Conservation (phyloP, 2,888 invertebrate species). For the Nephrocerus scutellatus region DNA sequence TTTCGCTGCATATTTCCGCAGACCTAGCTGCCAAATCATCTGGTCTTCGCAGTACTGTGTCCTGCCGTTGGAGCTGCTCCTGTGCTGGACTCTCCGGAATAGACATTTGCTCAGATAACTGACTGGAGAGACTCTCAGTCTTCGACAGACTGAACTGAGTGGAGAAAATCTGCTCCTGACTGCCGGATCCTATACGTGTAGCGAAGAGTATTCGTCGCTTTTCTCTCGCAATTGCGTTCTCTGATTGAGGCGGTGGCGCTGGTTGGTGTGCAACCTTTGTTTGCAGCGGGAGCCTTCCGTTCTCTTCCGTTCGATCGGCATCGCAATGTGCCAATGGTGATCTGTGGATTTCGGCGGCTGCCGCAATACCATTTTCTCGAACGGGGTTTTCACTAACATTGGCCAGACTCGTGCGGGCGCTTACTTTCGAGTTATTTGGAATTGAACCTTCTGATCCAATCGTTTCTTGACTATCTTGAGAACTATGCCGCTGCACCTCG, state of each 20-base stretch:
- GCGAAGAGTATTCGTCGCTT: constrained; percentile 56
- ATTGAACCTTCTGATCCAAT: constrained; percentile 44
- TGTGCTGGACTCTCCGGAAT: constrained; percentile 27
- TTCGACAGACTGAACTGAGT: constrained; percentile 60
- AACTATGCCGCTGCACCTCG: constrained; percentile 42
- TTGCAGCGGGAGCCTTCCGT: constrained; percentile 31
- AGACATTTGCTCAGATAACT: constrained; percentile 51
- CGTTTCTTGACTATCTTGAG: constrained; percentile 52
- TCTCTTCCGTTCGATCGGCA: constrained; percentile 24
- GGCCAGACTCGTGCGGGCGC: constrained; percentile 26
- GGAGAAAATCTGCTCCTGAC: constrained; percentile 62
- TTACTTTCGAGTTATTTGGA: constrained; percentile 27
- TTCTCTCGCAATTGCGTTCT: constrained; percentile 37
- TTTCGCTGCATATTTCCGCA: neutral
- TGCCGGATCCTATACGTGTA: constrained; percentile 57
- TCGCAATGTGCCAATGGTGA: constrained; percentile 32
- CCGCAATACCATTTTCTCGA: constrained; percentile 34
- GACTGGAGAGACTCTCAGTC: constrained; percentile 58
- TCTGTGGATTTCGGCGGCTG: constrained; percentile 35
- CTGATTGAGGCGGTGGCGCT: constrained; percentile 18
- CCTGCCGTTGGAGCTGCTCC: constrained; percentile 37
- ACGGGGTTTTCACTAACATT: constrained; percentile 31
- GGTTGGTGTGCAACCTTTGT: constrained; percentile 16
- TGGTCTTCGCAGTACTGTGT: constrained; percentile 38
- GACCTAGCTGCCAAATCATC: constrained; percentile 23